phyloP scores from a whole-genome alignment of 2,797 vertebrate species.

The Babyrousa celebensis region DNA sequence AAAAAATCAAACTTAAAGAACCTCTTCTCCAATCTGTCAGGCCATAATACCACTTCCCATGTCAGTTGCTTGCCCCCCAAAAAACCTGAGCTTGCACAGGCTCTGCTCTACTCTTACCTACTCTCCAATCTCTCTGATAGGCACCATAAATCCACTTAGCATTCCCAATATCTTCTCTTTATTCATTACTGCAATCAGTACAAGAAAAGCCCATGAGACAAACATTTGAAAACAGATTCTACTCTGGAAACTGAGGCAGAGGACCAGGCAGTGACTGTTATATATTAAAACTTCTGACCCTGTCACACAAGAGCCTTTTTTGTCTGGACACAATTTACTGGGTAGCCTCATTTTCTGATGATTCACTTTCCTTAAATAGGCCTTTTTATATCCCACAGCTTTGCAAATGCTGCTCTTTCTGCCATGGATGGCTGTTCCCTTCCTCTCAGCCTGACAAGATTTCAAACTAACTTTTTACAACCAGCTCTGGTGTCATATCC shows the following conservation, averaged over 20 bases:
- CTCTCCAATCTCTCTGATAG: background rate
- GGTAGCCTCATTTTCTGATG: background rate
- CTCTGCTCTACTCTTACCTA: background rate
- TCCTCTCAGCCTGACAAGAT: background rate
- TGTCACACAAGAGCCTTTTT: background rate
- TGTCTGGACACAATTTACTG: background rate
- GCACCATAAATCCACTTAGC: background rate
- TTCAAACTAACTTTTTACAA: background rate
- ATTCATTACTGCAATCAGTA: background rate
- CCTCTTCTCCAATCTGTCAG: background rate
- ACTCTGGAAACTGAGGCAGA: background rate
- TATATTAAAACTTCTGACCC: background rate
- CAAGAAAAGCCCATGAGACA: background rate
- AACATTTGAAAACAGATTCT: background rate
- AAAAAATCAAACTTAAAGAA: background rate
- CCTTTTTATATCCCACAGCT: background rate
- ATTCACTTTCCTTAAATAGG: background rate
- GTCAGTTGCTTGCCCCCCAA: too few relatives aligned
- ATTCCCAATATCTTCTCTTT: background rate
- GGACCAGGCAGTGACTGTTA: background rate
- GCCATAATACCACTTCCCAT: accelerated
- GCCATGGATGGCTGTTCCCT: background rate
- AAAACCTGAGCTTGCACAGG: background rate
- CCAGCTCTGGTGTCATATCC: slow-evolving; percentile 39
- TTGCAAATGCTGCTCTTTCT: background rate